Evolutionary conservation across 2,797 vertebrate species (phyloP).

Genomic region (Carduelis carduelis): DNA sequence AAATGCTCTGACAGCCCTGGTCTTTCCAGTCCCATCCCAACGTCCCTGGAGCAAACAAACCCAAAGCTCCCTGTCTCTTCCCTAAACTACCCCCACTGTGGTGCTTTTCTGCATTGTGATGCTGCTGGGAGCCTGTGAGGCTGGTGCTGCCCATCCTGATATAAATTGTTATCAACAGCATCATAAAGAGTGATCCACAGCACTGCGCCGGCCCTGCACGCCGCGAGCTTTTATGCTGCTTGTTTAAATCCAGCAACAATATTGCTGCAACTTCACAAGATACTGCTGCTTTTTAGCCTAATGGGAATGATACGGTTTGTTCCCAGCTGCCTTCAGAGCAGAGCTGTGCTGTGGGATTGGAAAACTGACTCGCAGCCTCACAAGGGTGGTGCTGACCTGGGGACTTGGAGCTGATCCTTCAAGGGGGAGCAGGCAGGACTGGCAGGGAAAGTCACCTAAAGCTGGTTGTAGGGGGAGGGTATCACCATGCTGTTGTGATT

Average conservation of each 20-base stretch:
- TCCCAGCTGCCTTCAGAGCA: conserved; percentile 19
- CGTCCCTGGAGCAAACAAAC: background rate
- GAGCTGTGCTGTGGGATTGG: background rate
- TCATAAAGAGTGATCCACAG: background rate
- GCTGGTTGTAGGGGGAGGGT: background rate
- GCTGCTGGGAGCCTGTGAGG: background rate
- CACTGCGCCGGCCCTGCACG: background rate
- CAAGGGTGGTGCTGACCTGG: background rate
- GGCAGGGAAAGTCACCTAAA: background rate
- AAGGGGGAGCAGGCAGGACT: background rate
- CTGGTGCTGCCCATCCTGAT: background rate
- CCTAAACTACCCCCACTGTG: background rate
- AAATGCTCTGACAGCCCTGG: background rate
- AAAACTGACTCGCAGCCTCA: background rate
- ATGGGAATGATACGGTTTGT: background rate
- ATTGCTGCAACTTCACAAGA: background rate
- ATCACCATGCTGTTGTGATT: background rate
- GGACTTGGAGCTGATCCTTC: background rate
- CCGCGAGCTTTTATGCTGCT: background rate
- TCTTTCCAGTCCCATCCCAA: background rate
- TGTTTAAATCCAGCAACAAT: background rate
- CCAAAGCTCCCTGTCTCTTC: background rate
- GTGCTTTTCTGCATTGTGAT: background rate
- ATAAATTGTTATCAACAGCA: background rate
- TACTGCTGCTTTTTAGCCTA: conserved; percentile 19